Evolutionary conservation across 2,888 invertebrate species (phyloP).

Genomic region (Xylota segnis): DNA sequence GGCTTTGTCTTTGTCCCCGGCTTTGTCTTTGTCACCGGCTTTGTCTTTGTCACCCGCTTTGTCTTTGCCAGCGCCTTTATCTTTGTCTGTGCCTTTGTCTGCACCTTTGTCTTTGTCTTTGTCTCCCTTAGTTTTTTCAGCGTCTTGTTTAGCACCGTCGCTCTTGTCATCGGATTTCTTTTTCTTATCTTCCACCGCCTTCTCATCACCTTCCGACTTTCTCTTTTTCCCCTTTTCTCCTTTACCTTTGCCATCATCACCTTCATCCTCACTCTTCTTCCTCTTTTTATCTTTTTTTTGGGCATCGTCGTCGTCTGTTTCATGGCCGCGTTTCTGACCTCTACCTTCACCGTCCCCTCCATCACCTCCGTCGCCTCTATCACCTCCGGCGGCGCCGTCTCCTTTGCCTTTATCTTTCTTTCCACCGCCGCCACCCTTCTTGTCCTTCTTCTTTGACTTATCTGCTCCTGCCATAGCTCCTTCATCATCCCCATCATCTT

Average conservation of each 20-base stretch:
- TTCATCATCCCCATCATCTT: conserved; percentile 21
- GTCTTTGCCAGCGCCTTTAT: not conserved
- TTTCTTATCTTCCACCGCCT: not conserved
- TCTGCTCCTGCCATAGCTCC: conserved; percentile 1
- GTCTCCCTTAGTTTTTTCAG: not conserved
- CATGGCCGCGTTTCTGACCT: not conserved
- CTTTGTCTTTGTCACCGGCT: not conserved
- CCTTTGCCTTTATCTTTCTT: conserved; percentile 10
- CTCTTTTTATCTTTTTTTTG: not conserved
- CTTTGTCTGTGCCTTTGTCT: not conserved
- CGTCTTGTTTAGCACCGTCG: not conserved
- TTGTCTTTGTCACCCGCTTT: not conserved
- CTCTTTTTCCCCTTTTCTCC: not conserved
- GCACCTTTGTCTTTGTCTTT: not conserved
- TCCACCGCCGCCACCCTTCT: not conserved
- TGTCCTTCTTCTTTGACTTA: not conserved
- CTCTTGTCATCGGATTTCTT: not conserved
- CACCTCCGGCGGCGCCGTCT: not conserved
- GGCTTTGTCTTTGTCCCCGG: not conserved
- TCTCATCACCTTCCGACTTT: not conserved
- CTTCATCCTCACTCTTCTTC: not conserved
- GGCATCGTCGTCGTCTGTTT: not conserved
- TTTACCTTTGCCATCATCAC: not conserved
- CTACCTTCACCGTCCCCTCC: not conserved
- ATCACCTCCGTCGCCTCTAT: not conserved